Conservation (phyloP, 2,888 invertebrate genomes). For the Buathra laborator region DNA sequence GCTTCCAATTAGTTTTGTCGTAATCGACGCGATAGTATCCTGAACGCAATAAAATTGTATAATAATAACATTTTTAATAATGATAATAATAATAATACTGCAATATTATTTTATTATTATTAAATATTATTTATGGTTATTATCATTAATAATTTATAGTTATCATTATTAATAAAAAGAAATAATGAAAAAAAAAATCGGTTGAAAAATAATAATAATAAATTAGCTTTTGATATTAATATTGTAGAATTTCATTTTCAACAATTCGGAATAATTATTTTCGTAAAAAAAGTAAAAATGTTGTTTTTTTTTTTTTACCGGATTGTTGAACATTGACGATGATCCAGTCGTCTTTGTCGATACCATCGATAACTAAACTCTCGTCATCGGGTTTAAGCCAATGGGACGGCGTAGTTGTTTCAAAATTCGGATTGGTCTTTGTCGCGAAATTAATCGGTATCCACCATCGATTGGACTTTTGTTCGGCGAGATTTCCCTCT, state of each 20-base stretch:
- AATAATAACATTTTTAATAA: too few species aligned
- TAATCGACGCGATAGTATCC: slow-evolving; percentile 87
- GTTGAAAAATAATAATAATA: too few species aligned
- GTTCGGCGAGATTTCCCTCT: slow-evolving; percentile 61
- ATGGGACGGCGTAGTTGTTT: slow-evolving; percentile 61
- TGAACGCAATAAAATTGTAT: slow-evolving; percentile 1
- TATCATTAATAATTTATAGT: too few species aligned
- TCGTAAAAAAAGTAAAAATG: too few species aligned
- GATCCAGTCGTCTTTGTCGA: slow-evolving; percentile 81
- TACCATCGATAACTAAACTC: slow-evolving; percentile 65
- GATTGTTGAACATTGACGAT: slow-evolving; percentile 84
- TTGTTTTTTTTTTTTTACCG: slow-evolving; percentile 67
- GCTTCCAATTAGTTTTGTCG: slow-evolving; percentile 89
- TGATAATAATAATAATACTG: too few species aligned
- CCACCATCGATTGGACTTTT: slow-evolving; percentile 76
- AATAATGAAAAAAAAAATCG: too few species aligned
- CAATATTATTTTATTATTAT: too few species aligned
- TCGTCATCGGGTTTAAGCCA: slow-evolving; percentile 70
- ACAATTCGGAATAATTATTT: too few species aligned
- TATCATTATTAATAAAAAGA: too few species aligned
- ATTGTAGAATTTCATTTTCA: too few species aligned
- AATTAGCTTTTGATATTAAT: too few species aligned
- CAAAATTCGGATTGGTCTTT: slow-evolving; percentile 63
- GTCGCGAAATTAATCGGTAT: slow-evolving; percentile 79
- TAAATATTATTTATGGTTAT: too few species aligned